Percentiles rank a stretch among this genome's conserved stretches.
These are phyloP conservation scores for Rhabdophis nuchalis DNA, from an alignment of 2,797 vertebrate genomes.

Conservation along the genomic window DNA sequence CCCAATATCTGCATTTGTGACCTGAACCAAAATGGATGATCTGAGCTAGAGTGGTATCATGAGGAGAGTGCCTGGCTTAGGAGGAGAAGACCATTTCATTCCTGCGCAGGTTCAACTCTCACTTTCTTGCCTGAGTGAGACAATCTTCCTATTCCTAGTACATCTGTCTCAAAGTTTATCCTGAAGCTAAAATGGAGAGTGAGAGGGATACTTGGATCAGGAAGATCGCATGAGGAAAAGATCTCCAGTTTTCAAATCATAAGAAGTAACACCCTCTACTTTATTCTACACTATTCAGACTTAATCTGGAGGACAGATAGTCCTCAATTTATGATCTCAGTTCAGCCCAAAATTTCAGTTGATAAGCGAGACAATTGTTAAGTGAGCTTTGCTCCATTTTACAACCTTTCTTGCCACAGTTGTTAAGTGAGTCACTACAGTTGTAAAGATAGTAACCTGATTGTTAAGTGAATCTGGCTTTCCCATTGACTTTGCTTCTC, in stretches of 20 bases:
- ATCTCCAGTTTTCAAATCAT: background rate
- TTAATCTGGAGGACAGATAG: background rate
- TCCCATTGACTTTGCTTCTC: too few species aligned
- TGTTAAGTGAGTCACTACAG: too few species aligned
- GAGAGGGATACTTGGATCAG: too few species aligned
- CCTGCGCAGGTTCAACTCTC: background rate
- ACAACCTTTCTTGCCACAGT: background rate
- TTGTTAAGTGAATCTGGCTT: too few species aligned
- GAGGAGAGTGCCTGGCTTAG: background rate
- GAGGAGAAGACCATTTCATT: background rate
- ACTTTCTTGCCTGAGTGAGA: background rate
- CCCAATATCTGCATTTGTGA: conserved; percentile 10
- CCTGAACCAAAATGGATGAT: background rate
- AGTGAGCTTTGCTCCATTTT: background rate
- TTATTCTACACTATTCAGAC: background rate
- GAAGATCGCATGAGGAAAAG: background rate
- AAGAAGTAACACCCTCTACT: background rate
- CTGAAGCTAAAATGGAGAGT: background rate
- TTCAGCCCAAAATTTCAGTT: background rate
- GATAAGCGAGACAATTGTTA: background rate
- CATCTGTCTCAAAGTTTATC: background rate
- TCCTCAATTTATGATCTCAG: background rate
- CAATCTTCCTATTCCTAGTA: too few species aligned
- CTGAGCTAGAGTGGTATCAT: background rate
- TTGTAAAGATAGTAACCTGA: too few species aligned